Evolutionary conservation across 2,797 vertebrate species (phyloP).

Genomic region (Rousettus madagascariensis): DNA sequence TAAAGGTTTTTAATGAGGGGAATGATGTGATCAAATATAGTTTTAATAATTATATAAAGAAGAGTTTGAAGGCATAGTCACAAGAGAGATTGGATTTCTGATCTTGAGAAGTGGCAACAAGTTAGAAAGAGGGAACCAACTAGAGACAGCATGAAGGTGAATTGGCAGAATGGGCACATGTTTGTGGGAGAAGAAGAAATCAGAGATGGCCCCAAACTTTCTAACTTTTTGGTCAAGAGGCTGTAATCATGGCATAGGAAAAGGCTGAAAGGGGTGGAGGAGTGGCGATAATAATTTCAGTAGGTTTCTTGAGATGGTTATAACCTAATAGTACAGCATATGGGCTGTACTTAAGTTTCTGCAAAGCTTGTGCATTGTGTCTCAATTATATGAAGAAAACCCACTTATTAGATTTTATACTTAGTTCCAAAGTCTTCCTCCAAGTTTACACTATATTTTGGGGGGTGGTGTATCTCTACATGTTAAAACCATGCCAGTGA

Average conservation of each 20-base stretch:
- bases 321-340: neutral
- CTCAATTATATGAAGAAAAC: neutral
- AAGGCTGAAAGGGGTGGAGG: neutral
- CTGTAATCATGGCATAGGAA: neutral
- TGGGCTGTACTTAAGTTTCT: neutral
- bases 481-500: neutral
- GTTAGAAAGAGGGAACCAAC: neutral
- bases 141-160: neutral
- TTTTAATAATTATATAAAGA: neutral
- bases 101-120: neutral
- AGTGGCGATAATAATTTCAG: neutral
- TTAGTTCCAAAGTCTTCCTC: neutral
- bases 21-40: neutral
- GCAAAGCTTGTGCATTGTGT: neutral
- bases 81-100: slow-evolving; percentile 18
- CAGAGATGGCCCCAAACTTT: neutral
- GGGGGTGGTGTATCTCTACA: neutral
- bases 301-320: neutral
- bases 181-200: neutral
- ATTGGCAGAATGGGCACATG: neutral
- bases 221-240: neutral
- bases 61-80: neutral
- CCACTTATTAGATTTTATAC: neutral
- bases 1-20: neutral
- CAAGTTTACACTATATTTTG: neutral